phyloP scores from a whole-genome alignment of 2,797 vertebrate species.

The Rhyacichthys aspro region DNA sequence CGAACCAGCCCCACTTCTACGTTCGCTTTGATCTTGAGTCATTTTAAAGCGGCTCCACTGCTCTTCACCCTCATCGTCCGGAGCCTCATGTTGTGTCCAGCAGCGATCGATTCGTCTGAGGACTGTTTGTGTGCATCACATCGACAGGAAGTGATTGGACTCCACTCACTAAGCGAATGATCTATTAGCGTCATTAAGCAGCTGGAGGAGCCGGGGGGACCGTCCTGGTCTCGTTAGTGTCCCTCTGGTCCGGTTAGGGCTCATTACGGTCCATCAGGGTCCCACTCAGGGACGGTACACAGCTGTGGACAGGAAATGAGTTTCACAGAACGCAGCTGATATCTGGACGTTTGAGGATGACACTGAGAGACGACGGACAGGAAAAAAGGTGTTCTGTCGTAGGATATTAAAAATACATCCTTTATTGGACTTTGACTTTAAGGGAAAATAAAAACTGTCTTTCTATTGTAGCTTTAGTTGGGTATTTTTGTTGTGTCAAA shows the following conservation, averaged over 20 bases:
- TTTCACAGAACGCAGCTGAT: neutral
- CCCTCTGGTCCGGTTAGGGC: neutral
- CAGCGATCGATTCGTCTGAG: neutral
- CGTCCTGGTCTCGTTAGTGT: constrained; percentile 1
- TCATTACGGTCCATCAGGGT: neutral
- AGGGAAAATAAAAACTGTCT: neutral
- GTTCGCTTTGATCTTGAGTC: no score
- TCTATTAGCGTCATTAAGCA: neutral
- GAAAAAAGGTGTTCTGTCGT: neutral
- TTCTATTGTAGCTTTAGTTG: no score
- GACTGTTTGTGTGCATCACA: no score
- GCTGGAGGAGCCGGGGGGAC: neutral
- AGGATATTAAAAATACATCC: neutral
- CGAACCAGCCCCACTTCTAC: no score
- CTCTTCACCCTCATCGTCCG: neutral
- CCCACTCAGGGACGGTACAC: neutral
- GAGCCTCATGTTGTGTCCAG: neutral
- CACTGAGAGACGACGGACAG: neutral
- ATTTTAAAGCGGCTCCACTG: neutral
- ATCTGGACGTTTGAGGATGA: neutral
- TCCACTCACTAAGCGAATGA: neutral
- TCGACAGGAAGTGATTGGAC: neutral
- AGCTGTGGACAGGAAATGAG: constrained; percentile 12
- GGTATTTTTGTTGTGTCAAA: no score
- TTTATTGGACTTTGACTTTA: neutral